A percentile compares a stretch with the other conserved stretches of the same genome.
phyloP scores from a whole-genome alignment of 1,140 invertebrate species.

The Augochlora pura region DNA sequence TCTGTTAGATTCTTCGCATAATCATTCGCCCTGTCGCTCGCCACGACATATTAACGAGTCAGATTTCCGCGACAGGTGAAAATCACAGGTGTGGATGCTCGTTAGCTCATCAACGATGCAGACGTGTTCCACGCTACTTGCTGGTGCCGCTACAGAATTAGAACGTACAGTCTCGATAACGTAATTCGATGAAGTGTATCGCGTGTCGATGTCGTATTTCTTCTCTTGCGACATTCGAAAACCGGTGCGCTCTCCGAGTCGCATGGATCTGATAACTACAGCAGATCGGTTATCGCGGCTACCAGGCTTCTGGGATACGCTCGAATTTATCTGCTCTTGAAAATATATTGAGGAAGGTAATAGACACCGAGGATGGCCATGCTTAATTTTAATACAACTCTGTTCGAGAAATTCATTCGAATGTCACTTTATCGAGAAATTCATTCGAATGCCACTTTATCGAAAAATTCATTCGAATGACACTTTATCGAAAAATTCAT shows the following conservation, averaged over 20 bases:
- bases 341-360: background rate
- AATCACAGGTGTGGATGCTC: background rate
- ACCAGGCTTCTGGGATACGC: background rate
- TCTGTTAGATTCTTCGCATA: background rate
- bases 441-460: no score
- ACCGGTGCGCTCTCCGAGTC: slow-evolving; percentile 15
- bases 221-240: slow-evolving; percentile 26
- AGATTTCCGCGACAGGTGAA: slow-evolving; percentile 10
- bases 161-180: slow-evolving; percentile 5
- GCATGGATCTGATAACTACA: slow-evolving; percentile 27
- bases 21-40: background rate
- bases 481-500: no score
- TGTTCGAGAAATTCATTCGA: no score
- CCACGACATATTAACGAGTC: background rate
- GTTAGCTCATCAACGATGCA: slow-evolving; percentile 1
- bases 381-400: no score
- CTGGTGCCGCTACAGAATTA: background rate
- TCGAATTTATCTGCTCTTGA: background rate
- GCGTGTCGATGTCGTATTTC: slow-evolving; percentile 30
- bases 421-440: no score
- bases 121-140: slow-evolving; percentile 7
- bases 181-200: slow-evolving; percentile 48
- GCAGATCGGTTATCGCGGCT: slow-evolving; percentile 1
- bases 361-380: no score
- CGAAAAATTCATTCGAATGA: no score